Evolutionary conservation across 2,888 invertebrate genomes (phyloP), one percentile per base, ranked within the genome.

Genomic region (Pherbina coryleti): DNA sequence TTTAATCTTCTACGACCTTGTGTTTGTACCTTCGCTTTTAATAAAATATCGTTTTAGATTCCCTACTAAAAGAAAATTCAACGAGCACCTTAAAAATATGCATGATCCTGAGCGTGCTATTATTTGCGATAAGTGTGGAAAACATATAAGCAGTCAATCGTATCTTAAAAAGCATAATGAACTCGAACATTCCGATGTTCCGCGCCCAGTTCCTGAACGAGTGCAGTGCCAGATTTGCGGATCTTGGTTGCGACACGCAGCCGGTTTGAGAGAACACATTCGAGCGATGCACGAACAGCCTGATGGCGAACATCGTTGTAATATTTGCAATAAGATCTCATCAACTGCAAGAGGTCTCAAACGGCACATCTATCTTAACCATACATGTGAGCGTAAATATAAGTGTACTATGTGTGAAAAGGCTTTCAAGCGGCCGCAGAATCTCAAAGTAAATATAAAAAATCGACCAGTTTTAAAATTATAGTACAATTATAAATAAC

Each of bases 361-460:
- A 62, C 85, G 88, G 14, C 89, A 89, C 80, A 85, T 88, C 28
- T 86, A 86, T 66, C 86, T 87, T 78, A 89, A 89, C 76, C 89
- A 89, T 79, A 85, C 86, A 25, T 87, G 87, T 77, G 85, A 86
- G 64, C 80, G 87, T 7, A 86, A 85, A 79, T 88, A 86, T 80
- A 85, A 88, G 70, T 89, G 89, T 71, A 87, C 86, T n/a, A 86
- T 88, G 84, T 89, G 89, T 76, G 86, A 88, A 22, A 89, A 89
- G 79, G 88, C 87, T 17, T 89, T 89, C 72, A 89, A 89, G 78
- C 83, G 88, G 5, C 85, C 88, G 0, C 86, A 88, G 77, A 87
- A 87, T 77, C 81, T 89, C n/a, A 83, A 87, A 79, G 88, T 88
- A 83, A 64, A 80, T 79, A 5, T 28, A 0, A 28, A 17, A 1